These are phyloP conservation scores for Papilio polytes DNA, from an alignment of 1,140 invertebrate genomes.

Conservation along the genomic window DNA sequence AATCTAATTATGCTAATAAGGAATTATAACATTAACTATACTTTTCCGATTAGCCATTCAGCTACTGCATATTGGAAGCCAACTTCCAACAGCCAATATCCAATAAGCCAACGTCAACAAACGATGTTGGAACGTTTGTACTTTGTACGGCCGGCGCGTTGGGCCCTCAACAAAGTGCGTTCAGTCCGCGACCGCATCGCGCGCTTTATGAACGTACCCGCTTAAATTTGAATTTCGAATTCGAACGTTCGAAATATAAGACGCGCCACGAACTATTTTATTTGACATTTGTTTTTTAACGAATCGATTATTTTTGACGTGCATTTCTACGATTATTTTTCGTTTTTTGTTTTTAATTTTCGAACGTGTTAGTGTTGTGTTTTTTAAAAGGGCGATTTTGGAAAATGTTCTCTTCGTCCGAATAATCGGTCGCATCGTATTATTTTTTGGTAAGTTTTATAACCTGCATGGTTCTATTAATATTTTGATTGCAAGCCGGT, in stretches of 20 bases:
- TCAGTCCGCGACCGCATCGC: slow-evolving; percentile 52
- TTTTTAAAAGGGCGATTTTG: slow-evolving; percentile 34
- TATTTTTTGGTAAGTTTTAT: slow-evolving; percentile 41
- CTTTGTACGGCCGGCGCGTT: slow-evolving; percentile 6
- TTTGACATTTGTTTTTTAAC: slow-evolving; percentile 7
- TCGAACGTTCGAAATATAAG: slow-evolving; percentile 47
- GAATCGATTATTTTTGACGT: slow-evolving; percentile 27
- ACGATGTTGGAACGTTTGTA: slow-evolving; percentile 31
- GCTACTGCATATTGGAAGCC: background rate
- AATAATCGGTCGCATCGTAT: slow-evolving; percentile 29
- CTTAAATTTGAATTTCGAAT: slow-evolving; percentile 46
- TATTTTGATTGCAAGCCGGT: slow-evolving; percentile 18
- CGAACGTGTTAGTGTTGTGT: slow-evolving; percentile 46
- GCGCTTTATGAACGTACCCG: slow-evolving; percentile 50
- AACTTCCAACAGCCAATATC: slow-evolving; percentile 5
- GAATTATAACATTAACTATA: background rate
- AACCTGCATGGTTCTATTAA: slow-evolving; percentile 9
- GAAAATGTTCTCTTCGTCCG: slow-evolving; percentile 45
- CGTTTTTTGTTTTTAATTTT: slow-evolving; percentile 43
- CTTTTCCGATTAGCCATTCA: background rate
- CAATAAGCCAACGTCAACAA: slow-evolving; percentile 28
- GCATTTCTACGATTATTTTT: slow-evolving; percentile 43
- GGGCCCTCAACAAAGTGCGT: slow-evolving; percentile 22
- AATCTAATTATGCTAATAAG: background rate
- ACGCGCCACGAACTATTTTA: slow-evolving; percentile 31